Evolutionary conservation across 2,113 vertebrate species (phyloP).

Genomic region (Eretmochelys imbricata): DNA sequence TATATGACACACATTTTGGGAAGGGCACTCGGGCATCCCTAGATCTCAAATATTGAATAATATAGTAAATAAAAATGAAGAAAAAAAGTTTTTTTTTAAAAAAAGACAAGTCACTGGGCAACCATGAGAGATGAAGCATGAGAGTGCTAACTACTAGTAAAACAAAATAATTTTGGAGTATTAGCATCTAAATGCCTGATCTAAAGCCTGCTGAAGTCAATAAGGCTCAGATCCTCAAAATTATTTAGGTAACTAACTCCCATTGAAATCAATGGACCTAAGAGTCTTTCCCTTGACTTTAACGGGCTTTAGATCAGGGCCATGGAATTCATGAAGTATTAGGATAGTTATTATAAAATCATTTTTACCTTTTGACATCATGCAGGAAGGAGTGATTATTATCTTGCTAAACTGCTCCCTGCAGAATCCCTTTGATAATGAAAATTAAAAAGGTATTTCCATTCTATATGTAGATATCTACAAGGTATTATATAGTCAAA

Average conservation of each 20-base stretch:
- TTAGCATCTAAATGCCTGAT: slow-evolving; percentile 13
- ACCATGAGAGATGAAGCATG: slow-evolving; percentile 15
- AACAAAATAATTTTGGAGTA: slow-evolving; percentile 49
- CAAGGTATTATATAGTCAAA: neutral
- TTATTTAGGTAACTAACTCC: neutral
- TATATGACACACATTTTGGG: slow-evolving; percentile 11
- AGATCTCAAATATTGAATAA: slow-evolving; percentile 35
- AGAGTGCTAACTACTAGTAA: slow-evolving; percentile 58
- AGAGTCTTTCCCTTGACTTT: slow-evolving; percentile 34
- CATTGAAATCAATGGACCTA: neutral
- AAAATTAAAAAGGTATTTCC: neutral
- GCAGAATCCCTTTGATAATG: neutral
- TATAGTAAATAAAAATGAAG: slow-evolving; percentile 30
- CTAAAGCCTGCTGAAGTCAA: neutral
- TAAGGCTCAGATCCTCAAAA: neutral
- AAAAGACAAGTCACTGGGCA: slow-evolving; percentile 6
- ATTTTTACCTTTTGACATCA: neutral
- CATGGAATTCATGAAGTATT: neutral
- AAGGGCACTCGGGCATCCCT: slow-evolving; percentile 54
- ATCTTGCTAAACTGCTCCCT: neutral
- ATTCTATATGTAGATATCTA: neutral
- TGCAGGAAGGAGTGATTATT: neutral
- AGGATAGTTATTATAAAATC: neutral
- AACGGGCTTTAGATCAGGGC: neutral
- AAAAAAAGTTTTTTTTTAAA: slow-evolving; percentile 30